Conservation (phyloP, 2,113 vertebrate species). For the Brachirus orientalis region DNA sequence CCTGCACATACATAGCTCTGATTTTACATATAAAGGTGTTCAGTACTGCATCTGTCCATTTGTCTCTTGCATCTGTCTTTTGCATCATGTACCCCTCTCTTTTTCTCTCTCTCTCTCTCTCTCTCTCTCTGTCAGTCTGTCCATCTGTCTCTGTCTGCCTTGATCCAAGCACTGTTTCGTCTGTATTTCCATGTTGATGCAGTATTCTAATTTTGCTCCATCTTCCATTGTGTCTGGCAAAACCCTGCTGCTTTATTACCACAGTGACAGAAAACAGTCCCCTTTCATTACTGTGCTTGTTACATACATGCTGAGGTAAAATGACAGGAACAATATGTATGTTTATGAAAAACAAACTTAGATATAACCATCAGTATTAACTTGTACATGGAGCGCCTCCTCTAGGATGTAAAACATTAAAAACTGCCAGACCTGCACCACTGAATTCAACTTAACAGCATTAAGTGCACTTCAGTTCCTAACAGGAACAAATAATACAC, state of each 20-base stretch:
- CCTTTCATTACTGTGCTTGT: constrained; percentile 56
- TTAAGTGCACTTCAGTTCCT: constrained; percentile 53
- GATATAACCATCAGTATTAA: background rate
- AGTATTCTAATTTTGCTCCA: constrained; percentile 28
- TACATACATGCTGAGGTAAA: background rate
- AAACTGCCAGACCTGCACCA: constrained; percentile 33
- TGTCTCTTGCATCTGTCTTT: constrained; percentile 38
- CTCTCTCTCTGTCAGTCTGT: constrained; percentile 18
- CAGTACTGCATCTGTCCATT: constrained; percentile 41
- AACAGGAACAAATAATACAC: constrained; percentile 20
- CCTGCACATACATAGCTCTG: constrained; percentile 22
- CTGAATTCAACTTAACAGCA: constrained; percentile 45
- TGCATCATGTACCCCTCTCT: constrained; percentile 14
- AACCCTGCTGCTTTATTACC: constrained; percentile 58
- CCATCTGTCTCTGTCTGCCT: constrained; percentile 26
- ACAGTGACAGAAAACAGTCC: constrained; percentile 61
- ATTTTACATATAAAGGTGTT: constrained; percentile 53
- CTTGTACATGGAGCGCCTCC: constrained; percentile 20
- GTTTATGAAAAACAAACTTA: background rate
- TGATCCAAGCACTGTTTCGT: constrained; percentile 20
- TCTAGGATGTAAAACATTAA: constrained; percentile 17
- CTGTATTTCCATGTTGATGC: constrained; percentile 39
- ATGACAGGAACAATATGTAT: constrained; percentile 4
- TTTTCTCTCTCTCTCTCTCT: background rate
- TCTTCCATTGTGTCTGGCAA: constrained; percentile 33